A percentile compares a stretch with the other conserved stretches of the same genome.
These are phyloP conservation scores for Yponomeuta cagnagella DNA, from an alignment of 2,888 invertebrate species.

Conservation along the genomic window DNA sequence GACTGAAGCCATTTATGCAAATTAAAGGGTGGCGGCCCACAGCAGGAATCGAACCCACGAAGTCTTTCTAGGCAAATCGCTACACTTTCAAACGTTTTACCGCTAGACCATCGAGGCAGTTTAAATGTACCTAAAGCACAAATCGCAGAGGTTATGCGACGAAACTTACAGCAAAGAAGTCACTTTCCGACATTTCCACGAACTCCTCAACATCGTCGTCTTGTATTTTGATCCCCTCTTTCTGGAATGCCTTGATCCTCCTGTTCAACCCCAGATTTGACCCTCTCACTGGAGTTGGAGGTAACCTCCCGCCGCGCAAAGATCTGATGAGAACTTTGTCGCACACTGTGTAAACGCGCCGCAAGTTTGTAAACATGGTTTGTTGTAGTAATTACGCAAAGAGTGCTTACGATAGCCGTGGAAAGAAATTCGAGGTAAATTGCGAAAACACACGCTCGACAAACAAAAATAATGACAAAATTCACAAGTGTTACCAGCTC, in stretches of 20 bases:
- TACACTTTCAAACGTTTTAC: too few species aligned
- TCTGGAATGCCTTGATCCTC: conserved; percentile 44
- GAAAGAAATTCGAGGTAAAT: too few species aligned
- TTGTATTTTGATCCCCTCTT: conserved; percentile 42
- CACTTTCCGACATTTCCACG: conserved; percentile 56
- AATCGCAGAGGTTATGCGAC: not conserved
- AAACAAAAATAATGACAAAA: too few species aligned
- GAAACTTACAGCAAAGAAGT: conserved; percentile 50
- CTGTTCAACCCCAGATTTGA: conserved; percentile 55
- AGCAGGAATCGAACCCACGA: too few species aligned
- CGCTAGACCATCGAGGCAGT: too few species aligned
- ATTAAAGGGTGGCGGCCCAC: too few species aligned
- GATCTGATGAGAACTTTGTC: conserved; percentile 49
- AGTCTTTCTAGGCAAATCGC: too few species aligned
- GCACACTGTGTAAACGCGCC: conserved; percentile 22
- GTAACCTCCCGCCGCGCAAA: conserved; percentile 37
- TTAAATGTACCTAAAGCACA: not conserved
- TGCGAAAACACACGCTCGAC: too few species aligned
- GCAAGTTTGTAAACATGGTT: not conserved
- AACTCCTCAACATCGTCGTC: conserved; percentile 55
- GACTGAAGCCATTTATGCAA: too few species aligned
- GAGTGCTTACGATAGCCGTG: too few species aligned
- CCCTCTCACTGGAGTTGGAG: not conserved
- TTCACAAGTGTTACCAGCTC: too few species aligned
- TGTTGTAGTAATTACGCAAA: not conserved